Base-by-base conservation (phyloP, 1,140 invertebrate genomes). In the Parasteatoda tepidariorum region DNA sequence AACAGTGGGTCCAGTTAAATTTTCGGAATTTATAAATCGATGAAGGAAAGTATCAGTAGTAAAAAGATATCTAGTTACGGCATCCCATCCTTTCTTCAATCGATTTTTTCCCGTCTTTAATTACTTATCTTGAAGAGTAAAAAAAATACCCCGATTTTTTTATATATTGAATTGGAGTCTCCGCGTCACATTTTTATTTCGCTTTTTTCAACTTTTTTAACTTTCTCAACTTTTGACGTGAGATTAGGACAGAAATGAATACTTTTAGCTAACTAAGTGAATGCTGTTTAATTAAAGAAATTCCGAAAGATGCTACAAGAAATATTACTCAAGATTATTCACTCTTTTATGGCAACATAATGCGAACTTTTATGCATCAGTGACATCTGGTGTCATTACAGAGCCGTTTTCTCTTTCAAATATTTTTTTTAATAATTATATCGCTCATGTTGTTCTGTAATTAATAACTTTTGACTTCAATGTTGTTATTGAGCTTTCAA, bases 231-330 rank as follows among this genome's bases (percentile, higher is more conserved):
- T 61, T 61, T 61, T 61, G 71, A 61, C 30, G 71, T 3, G 24
- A 76, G 59, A 62, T 76, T 76, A 48, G 34, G 55, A 57, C 7
- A 74, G 71, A 74, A 74, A 74, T 74, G 71, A 74, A 74, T 76
- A 64, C 34, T 64, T 76, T 48, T 18, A 66, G 73, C 73, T 75
- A 75, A 76, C 59, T 64, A 76, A 48, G 59, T 64, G 61, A 76
- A 64, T 76, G 59, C 30, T 76, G 59, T 64, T 76, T 76, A 76
- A 76, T 76, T 76, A 48, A 76, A 76, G 74, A 76, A 76, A 76
- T 64, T 64, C 59, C 74, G 26, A 34, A 33, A 57, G 74, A 76
- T 76, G 34, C 59, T 76, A 22, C 33, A 48, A 64, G 74, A 48
- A 30, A 64, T 64, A 76, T 76, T 76, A 76, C 59, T 76, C 26